Conservation (phyloP, 2,888 invertebrate species). For the Ischnus inquisitorius region DNA sequence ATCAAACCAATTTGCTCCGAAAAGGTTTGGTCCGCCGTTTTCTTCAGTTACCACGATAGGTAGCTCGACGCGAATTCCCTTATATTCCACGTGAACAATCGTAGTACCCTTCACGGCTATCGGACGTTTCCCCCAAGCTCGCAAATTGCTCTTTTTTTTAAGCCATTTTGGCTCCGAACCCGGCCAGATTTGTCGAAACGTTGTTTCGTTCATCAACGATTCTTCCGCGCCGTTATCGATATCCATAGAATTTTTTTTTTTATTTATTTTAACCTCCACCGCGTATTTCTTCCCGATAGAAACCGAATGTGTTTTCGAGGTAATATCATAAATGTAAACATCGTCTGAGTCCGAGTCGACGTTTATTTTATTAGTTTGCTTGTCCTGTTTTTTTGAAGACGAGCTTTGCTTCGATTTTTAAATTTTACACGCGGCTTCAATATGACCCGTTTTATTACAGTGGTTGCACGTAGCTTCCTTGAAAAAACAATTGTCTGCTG, state of each 20-base stretch:
- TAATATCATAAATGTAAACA: conserved; percentile 29
- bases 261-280: conserved; percentile 39
- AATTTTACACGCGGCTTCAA: conserved; percentile 24
- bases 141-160: no score
- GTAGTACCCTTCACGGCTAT: conserved; percentile 29
- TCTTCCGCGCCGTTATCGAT: conserved; percentile 53
- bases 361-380: conserved; percentile 19
- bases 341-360: conserved; percentile 35
- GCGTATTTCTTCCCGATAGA: conserved; percentile 10
- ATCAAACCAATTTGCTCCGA: conserved; percentile 54
- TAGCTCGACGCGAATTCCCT: conserved; percentile 10
- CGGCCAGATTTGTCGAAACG: no score
- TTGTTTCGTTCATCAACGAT: conserved; percentile 53
- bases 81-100: conserved; percentile 20
- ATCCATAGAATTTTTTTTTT: conserved; percentile 33
- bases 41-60: conserved; percentile 44
- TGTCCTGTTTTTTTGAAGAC: conserved; percentile 12
- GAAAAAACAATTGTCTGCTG: conserved; percentile 51
- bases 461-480: conserved; percentile 42
- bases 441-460: conserved; percentile 36
- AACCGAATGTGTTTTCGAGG: conserved; percentile 14
- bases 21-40: conserved; percentile 41
- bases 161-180: no score
- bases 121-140: no score
- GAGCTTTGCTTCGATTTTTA: conserved; percentile 28